phyloP scores from a whole-genome alignment of 2,888 invertebrate genomes.

The Dyspetes luteomarginatus region DNA sequence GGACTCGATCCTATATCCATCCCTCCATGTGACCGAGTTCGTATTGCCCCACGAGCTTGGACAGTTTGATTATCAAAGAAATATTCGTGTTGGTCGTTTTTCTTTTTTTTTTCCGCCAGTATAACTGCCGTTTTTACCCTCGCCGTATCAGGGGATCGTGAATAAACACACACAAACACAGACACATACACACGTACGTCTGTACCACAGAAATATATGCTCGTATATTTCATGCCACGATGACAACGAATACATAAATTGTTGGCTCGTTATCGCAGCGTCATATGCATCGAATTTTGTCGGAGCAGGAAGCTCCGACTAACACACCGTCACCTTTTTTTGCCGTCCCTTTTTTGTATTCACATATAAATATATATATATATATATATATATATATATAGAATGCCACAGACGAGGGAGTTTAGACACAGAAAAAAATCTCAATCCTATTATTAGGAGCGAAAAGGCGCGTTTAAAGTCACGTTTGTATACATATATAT shows the following conservation, averaged over 20 bases:
- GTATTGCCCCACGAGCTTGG: constrained; percentile 32
- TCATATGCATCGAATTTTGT: constrained; percentile 43
- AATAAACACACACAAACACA: constrained; percentile 21
- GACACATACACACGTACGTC: background rate
- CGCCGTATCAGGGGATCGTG: constrained; percentile 43
- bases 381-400: background rate
- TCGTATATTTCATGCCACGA: constrained; percentile 42
- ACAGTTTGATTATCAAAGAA: constrained; percentile 61
- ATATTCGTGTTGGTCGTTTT: constrained; percentile 39
- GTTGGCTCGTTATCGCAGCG: constrained; percentile 54
- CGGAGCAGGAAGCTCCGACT: constrained; percentile 25
- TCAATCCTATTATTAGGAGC: constrained; percentile 49
- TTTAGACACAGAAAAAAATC: constrained; percentile 12
- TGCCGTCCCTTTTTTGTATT: background rate
- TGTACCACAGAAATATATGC: constrained; percentile 5
- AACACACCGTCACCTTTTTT: background rate
- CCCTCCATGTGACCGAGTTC: constrained; percentile 46
- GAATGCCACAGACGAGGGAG: background rate
- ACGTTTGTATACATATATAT: background rate
- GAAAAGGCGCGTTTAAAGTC: constrained; percentile 4
- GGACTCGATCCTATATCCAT: constrained; percentile 2
- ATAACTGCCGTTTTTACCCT: constrained; percentile 44
- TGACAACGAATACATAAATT: constrained; percentile 60
- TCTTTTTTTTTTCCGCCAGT: background rate
- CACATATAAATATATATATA: background rate